These are phyloP conservation scores for Carassius gibelio DNA, from an alignment of 2,113 vertebrate genomes.

Conservation along the genomic window DNA sequence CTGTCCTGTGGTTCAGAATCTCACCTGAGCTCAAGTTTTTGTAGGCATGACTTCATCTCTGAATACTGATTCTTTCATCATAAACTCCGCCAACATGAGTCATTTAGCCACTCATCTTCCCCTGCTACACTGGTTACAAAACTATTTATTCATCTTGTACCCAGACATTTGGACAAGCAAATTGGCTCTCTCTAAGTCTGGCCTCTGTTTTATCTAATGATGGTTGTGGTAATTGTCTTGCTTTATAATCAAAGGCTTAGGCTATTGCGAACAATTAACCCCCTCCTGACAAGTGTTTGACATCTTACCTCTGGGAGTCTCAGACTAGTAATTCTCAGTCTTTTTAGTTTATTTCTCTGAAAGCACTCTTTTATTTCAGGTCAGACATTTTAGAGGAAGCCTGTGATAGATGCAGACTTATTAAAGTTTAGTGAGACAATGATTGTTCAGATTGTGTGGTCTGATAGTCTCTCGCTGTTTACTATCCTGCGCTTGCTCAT, in stretches of 20 bases:
- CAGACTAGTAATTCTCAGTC: conserved; percentile 51
- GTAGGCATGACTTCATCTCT: conserved; percentile 55
- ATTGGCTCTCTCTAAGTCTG: conserved; percentile 54
- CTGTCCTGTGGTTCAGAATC: conserved; percentile 42
- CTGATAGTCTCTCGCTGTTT: conserved; percentile 51
- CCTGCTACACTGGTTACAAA: conserved; percentile 63
- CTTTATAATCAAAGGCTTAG: conserved; percentile 67
- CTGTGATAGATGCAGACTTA: conserved; percentile 41
- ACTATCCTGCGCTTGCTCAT: conserved; percentile 6
- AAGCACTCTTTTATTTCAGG: conserved; percentile 49
- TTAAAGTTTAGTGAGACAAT: conserved; percentile 43
- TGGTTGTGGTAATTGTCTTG: conserved; percentile 65
- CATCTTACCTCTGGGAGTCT: conserved; percentile 53
- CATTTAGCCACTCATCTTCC: conserved; percentile 61
- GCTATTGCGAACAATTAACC: conserved; percentile 61
- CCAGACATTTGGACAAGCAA: conserved; percentile 66
- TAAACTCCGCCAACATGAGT: conserved; percentile 43
- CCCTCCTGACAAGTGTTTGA: conserved; percentile 53
- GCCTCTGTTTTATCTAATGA: conserved; percentile 60
- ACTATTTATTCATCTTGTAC: conserved; percentile 65
- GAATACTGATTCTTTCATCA: conserved; percentile 28
- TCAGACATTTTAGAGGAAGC: conserved; percentile 44
- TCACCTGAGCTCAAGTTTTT: conserved; percentile 46
- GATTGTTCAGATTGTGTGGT: conserved; percentile 59
- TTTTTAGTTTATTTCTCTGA: conserved; percentile 39